Evolutionary conservation across 2,888 invertebrate species (phyloP).

Genomic region (Ypsolopha sequella): DNA sequence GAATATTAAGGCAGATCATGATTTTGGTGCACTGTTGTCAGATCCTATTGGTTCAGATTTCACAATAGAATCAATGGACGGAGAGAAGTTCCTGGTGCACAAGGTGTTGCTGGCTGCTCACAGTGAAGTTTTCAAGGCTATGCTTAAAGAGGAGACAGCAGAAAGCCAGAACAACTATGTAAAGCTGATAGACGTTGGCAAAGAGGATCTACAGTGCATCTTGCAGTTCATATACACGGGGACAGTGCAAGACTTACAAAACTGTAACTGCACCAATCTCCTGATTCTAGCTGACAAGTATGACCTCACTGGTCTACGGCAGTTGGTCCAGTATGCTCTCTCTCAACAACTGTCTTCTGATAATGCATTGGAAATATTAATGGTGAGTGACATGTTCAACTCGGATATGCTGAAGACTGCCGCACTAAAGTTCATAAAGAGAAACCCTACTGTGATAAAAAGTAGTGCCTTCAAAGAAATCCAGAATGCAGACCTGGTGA

Average conservation of each 20-base stretch:
- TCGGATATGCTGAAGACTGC: slow-evolving; percentile 34
- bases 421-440: slow-evolving; percentile 46
- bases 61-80: slow-evolving; percentile 47
- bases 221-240: slow-evolving; percentile 54
- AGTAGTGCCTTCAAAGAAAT: slow-evolving; percentile 37
- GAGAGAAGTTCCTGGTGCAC: slow-evolving; percentile 43
- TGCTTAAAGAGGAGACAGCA: slow-evolving; percentile 54
- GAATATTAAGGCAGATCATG: slow-evolving; percentile 30
- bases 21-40: slow-evolving; percentile 33
- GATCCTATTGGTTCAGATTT: slow-evolving; percentile 52
- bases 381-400: slow-evolving; percentile 46
- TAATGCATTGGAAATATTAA: slow-evolving; percentile 43
- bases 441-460: slow-evolving; percentile 28
- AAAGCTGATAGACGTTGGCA: slow-evolving; percentile 39
- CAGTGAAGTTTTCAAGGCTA: slow-evolving; percentile 59
- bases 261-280: slow-evolving; percentile 34
- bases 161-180: slow-evolving; percentile 49
- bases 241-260: slow-evolving; percentile 35
- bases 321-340: slow-evolving; percentile 37
- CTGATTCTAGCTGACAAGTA: slow-evolving; percentile 49
- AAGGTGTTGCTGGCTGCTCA: slow-evolving; percentile 37
- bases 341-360: slow-evolving; percentile 32
- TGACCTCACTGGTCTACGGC: slow-evolving; percentile 38
- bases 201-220: slow-evolving; percentile 40
- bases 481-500: slow-evolving; percentile 34